phyloP scores from a whole-genome alignment of 2,797 vertebrate genomes.

The Chiroxiphia lanceolata region DNA sequence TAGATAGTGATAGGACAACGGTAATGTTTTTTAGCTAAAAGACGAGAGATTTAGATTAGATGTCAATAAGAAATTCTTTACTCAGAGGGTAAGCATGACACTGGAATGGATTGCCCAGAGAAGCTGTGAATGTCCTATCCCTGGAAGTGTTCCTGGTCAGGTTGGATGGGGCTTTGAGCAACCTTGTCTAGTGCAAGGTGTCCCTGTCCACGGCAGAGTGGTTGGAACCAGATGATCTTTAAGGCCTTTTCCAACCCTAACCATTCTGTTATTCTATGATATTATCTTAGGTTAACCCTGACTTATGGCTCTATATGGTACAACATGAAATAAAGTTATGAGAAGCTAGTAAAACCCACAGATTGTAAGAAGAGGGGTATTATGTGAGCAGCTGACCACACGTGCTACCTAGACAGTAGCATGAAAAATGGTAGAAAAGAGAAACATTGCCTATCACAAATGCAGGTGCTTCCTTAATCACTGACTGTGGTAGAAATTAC shows the following conservation, averaged over 20 bases:
- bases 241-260: background rate
- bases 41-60: background rate
- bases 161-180: background rate
- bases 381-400: background rate
- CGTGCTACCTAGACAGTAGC: background rate
- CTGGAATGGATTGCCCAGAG: background rate
- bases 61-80: background rate
- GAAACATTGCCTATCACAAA: background rate
- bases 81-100: background rate
- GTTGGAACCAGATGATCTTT: background rate
- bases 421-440: background rate
- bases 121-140: background rate
- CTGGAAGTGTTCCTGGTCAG: background rate
- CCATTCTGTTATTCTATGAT: background rate
- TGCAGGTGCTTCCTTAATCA: background rate
- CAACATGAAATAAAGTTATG: background rate
- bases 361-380: background rate
- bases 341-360: background rate
- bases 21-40: background rate
- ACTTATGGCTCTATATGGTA: background rate
- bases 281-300: background rate
- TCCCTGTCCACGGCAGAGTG: background rate
- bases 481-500: background rate
- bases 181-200: background rate
- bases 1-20: background rate